Percentiles rank a stretch among this genome's conserved stretches.
These are phyloP conservation scores for Lacerta agilis DNA, from an alignment of 2,797 vertebrate species.

Conservation along the genomic window DNA sequence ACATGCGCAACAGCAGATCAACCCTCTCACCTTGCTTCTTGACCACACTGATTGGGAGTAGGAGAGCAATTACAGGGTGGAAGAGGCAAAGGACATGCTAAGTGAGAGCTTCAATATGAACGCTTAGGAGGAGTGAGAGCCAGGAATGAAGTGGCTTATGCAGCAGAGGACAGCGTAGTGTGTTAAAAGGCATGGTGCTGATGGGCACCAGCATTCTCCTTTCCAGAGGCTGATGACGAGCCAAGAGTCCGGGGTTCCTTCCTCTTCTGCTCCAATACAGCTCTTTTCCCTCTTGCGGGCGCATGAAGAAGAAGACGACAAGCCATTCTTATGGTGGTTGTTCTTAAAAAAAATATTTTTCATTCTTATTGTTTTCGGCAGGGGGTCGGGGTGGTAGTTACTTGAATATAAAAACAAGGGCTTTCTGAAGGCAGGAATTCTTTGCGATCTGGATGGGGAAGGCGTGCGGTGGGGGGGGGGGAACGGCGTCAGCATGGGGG, in stretches of 20 bases:
- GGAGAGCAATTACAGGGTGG: not conserved
- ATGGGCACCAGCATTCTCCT: not conserved
- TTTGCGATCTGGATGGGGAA: conserved; percentile 11
- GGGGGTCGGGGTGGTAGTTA: not conserved
- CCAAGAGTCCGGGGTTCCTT: conserved; percentile 20
- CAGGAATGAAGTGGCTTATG: not conserved
- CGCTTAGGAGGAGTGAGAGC: not conserved
- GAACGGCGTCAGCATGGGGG: not conserved
- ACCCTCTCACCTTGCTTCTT: not conserved
- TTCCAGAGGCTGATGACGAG: not conserved
- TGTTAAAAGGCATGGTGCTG: not conserved
- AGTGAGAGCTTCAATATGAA: not conserved
- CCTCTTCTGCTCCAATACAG: conserved; percentile 18
- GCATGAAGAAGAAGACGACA: not conserved
- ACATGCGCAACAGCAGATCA: not conserved
- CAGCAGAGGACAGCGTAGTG: not conserved
- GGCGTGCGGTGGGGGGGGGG: not conserved
- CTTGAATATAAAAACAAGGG: not conserved
- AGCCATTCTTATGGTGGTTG: not conserved
- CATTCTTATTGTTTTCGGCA: conserved; percentile 3
- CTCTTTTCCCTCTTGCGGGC: not conserved
- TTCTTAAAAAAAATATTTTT: not conserved
- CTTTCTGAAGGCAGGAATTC: not conserved
- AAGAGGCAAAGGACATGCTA: not conserved
- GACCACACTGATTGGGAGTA: not conserved